Base-by-base conservation (phyloP, 2,888 invertebrate genomes). In the Chrysomela aeneicollis region DNA sequence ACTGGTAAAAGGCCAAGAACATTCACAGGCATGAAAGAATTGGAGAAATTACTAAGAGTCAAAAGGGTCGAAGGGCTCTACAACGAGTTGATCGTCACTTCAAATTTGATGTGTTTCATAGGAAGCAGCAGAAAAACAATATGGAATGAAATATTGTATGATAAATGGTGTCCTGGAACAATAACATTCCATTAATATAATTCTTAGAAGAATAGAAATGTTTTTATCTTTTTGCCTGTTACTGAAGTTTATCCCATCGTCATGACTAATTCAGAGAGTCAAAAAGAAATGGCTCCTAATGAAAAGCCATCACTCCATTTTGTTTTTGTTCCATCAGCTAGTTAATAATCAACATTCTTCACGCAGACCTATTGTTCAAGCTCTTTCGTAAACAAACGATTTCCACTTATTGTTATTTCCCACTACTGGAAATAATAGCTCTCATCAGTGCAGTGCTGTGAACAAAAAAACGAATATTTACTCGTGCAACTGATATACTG, bases 351-450 rank as follows among this genome's bases (percentile, higher is more conserved):
- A 61, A 61, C 61, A 69, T 69, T 69, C 67, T 69, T 69, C 67
- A 69, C 61, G 17, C 49, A 17, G 18, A 32, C 60, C 63, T 65
- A 65, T 67, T 63, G 66, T 65, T 51, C 50, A 46, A 47, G 61
- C 63, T 58, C 59, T 63, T 66, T 67, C 60, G 64, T 51, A 32
- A 68, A 67, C 66, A 70, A 67, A 67, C 60, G 60, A 59, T 50
- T 60, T 67, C 69, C 71, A 66, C 64, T 72, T 66, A 73, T 70
- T 71, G 71, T 73, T 73, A 73, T 73, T 70, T 67, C 71, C 67
- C 49, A 47, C 54, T 66, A 66, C 54, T 63, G 53, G 63, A 61
- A 71, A 70, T 71, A 71, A 73, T 73, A 63, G 65, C 30, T 50
- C 54, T 68, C 71, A 70, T 73, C 69, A 71, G 2, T 15, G 3